Evolutionary conservation across 1,140 invertebrate species (phyloP).

Genomic region (Meloidogyne hapla): DNA sequence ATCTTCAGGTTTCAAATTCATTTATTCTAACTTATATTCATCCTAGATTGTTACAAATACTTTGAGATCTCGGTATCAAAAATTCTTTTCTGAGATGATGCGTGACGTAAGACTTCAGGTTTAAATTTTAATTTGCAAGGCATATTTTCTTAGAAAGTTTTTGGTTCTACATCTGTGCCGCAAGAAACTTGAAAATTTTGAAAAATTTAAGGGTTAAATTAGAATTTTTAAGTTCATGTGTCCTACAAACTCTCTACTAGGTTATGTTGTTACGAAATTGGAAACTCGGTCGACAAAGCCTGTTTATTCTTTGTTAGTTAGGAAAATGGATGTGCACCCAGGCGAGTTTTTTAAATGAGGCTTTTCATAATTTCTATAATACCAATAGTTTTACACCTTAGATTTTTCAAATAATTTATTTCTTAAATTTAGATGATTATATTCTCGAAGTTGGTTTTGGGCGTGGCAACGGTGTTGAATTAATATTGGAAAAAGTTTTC

Average conservation of each 20-base stretch:
- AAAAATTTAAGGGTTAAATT: background rate
- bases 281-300: background rate
- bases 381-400: background rate
- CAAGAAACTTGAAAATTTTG: no score
- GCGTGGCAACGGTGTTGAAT: conserved; percentile 34
- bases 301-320: background rate
- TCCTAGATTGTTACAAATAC: background rate
- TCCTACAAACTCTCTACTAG: background rate
- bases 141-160: no score
- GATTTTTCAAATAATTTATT: background rate
- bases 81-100: background rate
- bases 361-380: no score
- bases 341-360: background rate
- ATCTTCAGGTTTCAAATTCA: background rate
- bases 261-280: background rate
- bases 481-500: conserved; percentile 25
- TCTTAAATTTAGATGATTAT: conserved; percentile 38
- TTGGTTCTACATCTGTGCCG: no score
- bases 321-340: background rate
- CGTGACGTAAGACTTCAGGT: background rate
- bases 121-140: background rate
- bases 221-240: background rate
- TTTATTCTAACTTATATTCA: background rate
- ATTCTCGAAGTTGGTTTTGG: conserved; percentile 46
- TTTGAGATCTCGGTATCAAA: background rate